Evolutionary conservation across 2,113 vertebrate species (phyloP), one percentile per base, ranked within the genome.

Genomic region (Ailurus styani): DNA sequence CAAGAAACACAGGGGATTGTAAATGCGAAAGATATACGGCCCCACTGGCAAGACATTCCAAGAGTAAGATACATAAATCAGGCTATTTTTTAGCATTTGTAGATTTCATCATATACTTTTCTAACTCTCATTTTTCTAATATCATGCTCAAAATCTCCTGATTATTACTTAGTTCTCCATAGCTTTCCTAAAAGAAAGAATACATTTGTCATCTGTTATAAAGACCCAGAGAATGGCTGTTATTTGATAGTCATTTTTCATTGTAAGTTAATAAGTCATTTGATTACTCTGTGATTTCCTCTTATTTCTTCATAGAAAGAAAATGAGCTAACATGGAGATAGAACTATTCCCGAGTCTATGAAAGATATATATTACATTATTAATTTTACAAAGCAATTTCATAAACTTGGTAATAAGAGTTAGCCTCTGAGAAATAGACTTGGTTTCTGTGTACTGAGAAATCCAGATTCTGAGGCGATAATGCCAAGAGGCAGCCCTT

Each of bases 371-470:
- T 0, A 88, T 37, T 25, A 66, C 7, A 68, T 94, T 90, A 57
- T 86, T 91, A 95, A 96, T 84, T 93, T 81, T 79, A 68, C 25
- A 95, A 50, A 83, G 15, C 4, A 54, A 40, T 88, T 94, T 85
- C 8, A 81, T 60, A 52, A 93, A 40, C 1, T 84, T 83, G 11
- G 42, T 34, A 54, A 20, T 52, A 52, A 45, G 13, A 66, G 18
- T 91, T 93, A 87, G 37, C 13, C 81, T 83, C 23, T 91, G 37
- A 93, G 23, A 93, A 86, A 75, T 21, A 91, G 6, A 68, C 68
- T 68, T 75, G 10, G 3, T 85, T 84, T 78, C 25, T 81, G 17
- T 47, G 17, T 81, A 85, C 15, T 47, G n/a, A 84, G 17, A 84
- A 77, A 72, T 78, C 12, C 77, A 87, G 18, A 10, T 40, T 87